Conservation (phyloP, 2,797 vertebrate genomes). For the Coregonus sp. region DNA sequence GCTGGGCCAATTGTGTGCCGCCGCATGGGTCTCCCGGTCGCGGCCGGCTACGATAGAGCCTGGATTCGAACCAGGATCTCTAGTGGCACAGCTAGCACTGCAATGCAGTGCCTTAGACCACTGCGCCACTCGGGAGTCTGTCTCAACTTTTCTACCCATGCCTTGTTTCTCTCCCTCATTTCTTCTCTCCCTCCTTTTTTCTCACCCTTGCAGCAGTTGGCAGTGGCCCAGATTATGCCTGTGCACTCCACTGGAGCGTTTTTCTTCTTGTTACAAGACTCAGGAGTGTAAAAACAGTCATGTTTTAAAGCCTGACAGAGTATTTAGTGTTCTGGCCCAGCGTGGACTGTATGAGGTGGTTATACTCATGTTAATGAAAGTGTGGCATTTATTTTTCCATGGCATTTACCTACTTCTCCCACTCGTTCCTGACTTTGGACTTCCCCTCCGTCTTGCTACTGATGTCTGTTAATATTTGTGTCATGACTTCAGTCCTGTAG, state of each 20-base stretch:
- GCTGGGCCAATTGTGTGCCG: too few relatives aligned
- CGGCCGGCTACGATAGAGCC: too few relatives aligned
- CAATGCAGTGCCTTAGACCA: too few relatives aligned
- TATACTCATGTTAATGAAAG: not conserved
- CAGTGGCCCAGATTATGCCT: slow-evolving; percentile 28
- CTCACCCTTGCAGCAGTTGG: slow-evolving; percentile 24
- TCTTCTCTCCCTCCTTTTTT: not conserved
- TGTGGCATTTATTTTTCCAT: not conserved
- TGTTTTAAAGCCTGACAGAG: not conserved
- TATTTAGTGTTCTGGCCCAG: not conserved
- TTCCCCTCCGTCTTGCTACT: not conserved
- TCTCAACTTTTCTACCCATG: slow-evolving; percentile 24
- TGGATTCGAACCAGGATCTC: too few relatives aligned
- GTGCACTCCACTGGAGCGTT: slow-evolving; percentile 6
- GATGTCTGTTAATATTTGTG: slow-evolving; percentile 21
- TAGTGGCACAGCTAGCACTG: too few relatives aligned
- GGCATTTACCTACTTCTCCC: not conserved
- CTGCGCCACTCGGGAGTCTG: slow-evolving; percentile 5
- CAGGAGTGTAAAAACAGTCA: not conserved
- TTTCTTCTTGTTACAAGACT: slow-evolving; percentile 24
- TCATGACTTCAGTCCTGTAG: not conserved
- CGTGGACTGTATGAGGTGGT: not conserved
- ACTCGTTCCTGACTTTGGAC: slow-evolving; percentile 14
- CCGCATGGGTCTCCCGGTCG: too few relatives aligned
- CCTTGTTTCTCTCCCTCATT: slow-evolving; percentile 14